phyloP scores from a whole-genome alignment of 2,113 vertebrate genomes.

The Otus sunia region DNA sequence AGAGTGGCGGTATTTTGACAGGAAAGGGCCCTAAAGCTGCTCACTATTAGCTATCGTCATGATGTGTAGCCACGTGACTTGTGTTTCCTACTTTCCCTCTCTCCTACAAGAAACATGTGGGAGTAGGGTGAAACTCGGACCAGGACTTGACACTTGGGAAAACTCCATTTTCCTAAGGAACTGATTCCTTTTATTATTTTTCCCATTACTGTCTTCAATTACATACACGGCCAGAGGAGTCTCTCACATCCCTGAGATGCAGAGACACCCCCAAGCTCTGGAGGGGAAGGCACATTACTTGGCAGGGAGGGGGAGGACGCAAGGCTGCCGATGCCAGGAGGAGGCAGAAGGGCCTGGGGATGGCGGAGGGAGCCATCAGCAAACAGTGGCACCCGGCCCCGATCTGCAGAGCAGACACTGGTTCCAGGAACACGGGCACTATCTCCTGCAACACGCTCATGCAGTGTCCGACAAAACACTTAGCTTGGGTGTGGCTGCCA shows the following conservation, averaged over 20 bases:
- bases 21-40: neutral
- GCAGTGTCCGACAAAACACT: neutral
- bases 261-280: neutral
- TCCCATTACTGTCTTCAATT: neutral
- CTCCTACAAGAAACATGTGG: neutral
- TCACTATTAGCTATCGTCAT: neutral
- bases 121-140: neutral
- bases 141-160: neutral
- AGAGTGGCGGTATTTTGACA: neutral
- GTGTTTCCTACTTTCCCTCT: neutral
- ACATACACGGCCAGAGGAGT: neutral
- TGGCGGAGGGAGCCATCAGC: neutral
- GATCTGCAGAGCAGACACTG: neutral
- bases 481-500: neutral
- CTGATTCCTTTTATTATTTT: neutral
- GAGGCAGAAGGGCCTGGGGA: neutral
- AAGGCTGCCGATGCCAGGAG: neutral
- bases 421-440: neutral
- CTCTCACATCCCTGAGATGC: neutral
- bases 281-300: neutral
- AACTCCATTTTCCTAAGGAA: neutral
- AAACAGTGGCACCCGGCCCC: neutral
- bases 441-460: accelerated
- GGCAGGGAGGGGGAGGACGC: neutral
- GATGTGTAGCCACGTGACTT: neutral